phyloP scores from a whole-genome alignment of 2,113 vertebrate species.

The Myxocyprinus asiaticus region DNA sequence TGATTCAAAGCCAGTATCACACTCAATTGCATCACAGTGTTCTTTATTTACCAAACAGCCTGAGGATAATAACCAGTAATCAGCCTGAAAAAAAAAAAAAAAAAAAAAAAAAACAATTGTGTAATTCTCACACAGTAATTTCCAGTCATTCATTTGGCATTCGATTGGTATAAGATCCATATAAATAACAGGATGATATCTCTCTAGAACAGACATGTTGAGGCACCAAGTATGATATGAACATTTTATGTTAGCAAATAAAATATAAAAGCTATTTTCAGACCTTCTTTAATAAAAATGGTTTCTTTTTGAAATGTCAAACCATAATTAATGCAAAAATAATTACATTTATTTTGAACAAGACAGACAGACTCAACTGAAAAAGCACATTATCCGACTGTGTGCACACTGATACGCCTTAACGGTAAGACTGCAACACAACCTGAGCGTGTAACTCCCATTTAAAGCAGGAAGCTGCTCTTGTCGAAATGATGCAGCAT shows the following conservation, averaged over 20 bases:
- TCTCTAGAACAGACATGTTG: background rate
- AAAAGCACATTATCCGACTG: constrained; percentile 2
- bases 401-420: background rate
- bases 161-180: background rate
- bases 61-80: constrained; percentile 35
- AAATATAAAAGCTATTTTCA: constrained; percentile 27
- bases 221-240: constrained; percentile 22
- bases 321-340: constrained; percentile 35
- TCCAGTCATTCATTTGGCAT: constrained; percentile 19
- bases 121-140: constrained; percentile 1
- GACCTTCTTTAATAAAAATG: too few species aligned
- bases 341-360: constrained; percentile 21
- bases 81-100: constrained; percentile 25
- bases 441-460: background rate
- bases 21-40: constrained; percentile 35
- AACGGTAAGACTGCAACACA: constrained; percentile 1
- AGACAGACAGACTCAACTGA: constrained; percentile 22
- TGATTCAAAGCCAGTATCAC: background rate
- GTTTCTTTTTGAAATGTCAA: too few species aligned
- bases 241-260: constrained; percentile 25
- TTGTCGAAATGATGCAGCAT: constrained; percentile 36
- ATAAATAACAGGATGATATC: constrained; percentile 8
- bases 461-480: constrained; percentile 27
- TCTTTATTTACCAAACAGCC: constrained; percentile 47
- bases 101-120: constrained; percentile 28